Base-by-base conservation (phyloP, 2,888 invertebrate species). In the Ischnus inquisitorius region DNA sequence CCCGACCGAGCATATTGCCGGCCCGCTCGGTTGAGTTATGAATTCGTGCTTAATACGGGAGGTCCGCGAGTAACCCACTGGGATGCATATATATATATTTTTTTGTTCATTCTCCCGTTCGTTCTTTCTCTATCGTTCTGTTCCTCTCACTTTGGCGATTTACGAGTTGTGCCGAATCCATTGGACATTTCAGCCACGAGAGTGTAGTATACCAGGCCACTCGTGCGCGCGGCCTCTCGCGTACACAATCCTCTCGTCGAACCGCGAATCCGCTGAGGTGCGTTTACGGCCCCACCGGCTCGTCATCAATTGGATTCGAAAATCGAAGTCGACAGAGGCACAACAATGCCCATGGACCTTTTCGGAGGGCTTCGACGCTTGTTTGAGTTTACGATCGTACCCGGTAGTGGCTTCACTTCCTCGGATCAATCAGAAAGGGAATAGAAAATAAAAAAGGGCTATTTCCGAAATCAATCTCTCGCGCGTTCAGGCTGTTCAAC, bases 21-120 rank as follows among this genome's bases (percentile, higher is more conserved):
- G 71, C 65, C 22, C 57, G 64, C 79, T 57, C 28, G 80, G 79
- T 74, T 87, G 87, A 88, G 87, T 87, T 88, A 88, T 88, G 87
- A 87, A 88, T 87, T 81, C 78, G 62, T 76, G 88, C 79, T 88
- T 87, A 88, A 87, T 85, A 83, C 85, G 82, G 78, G 79, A 51
- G 34, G 79, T 34, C 34, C 74, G 82, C 83, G 82, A 87, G 87
- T 82, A 82, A 71, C 79, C 83, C 80, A 60, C 76, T 68, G 83
- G 80, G 71, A 77, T 48, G 34, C 69, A 46, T 34, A 43, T 16
- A 34, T 46, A 39, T 34, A 57, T 64, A 60, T 72, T 60, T 83
- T 46, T 81, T 51, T 16, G 4, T 77, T 19, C 41, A 34, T 62
- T 46, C 41, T 57, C 43, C 67, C 22, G 46, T 67, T 69, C 60